Base-by-base conservation (phyloP, 2,113 vertebrate species). In the Orcinus orca region DNA sequence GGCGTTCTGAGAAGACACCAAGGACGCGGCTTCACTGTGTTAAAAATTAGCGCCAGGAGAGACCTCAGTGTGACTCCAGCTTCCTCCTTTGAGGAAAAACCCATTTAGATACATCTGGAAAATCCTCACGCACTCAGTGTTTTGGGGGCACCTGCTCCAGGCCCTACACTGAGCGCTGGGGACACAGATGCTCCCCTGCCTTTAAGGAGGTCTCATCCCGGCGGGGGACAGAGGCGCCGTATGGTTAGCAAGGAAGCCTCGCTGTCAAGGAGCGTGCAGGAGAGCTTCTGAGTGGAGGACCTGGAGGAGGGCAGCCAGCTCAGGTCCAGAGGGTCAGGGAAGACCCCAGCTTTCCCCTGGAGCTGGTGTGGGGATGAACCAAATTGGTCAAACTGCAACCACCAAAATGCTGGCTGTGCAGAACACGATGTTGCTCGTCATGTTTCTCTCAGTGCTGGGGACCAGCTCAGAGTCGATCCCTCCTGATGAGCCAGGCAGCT, bases 401-500 rank as follows among this genome's bases (percentile, higher is more conserved):
- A 3, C 65, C 29, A 5, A 10, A 29, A 60, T 3, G 5, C 63
- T 33, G 0, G 0, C 5, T 0, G 15, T 6, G 13, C 3, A 12
- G 33, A 47, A 38, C 1, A 7, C 47, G 1, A 5, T 8, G 2
- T 2, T 3, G 36, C 4, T 15, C 1, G 1, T 6, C 65, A 18
- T 6, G 2, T 21, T 12, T 44, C 58, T 29, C 84, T 25, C 29
- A 1, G 18, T 1, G 29, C 14, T 2, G 0, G 36, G 9, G 33
- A 18, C 79, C 31, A 36, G 62, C 5, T 44, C n/a, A 13, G 41
- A 36, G 67, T 14, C 2, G 2, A 21, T 4, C 8, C 38, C 47
- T 63, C 67, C 4, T 0, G 5, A 26, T 1, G 13, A 58, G 13
- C 14, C 58, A 18, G 53, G 47, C 15, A 8, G n/a, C 79, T 12